A percentile compares a stretch with the other conserved stretches of the same genome.
These are phyloP conservation scores for Scopus umbretta DNA, from an alignment of 2,113 vertebrate species.

Conservation along the genomic window DNA sequence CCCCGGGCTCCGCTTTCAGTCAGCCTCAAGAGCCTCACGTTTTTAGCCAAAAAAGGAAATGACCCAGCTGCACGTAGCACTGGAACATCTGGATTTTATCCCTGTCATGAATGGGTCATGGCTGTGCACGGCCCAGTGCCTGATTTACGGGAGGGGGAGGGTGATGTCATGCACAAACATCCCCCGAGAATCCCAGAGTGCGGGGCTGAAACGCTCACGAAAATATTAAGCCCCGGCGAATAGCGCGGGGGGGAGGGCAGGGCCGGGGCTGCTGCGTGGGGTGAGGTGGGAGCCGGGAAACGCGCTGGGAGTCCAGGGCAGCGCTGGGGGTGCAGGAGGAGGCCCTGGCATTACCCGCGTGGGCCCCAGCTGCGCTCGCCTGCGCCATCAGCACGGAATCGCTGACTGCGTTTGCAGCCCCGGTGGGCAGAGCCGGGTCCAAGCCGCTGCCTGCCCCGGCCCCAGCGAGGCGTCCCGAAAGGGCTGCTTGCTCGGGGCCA, in stretches of 20 bases:
- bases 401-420: background rate
- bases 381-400: background rate
- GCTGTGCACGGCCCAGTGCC: slow-evolving; percentile 60
- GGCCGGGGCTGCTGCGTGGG: rapidly evolving
- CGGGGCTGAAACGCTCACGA: background rate
- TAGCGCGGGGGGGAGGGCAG: background rate
- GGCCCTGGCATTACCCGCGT: background rate
- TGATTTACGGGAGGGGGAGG: slow-evolving; percentile 54
- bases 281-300: background rate
- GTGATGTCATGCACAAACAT: slow-evolving; percentile 53
- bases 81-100: slow-evolving; percentile 95
- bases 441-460: background rate
- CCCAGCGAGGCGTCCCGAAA: background rate
- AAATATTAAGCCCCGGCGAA: background rate
- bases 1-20: slow-evolving; percentile 64
- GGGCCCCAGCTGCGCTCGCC: background rate
- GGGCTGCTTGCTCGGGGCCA: background rate
- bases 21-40: slow-evolving; percentile 75
- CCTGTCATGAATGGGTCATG: slow-evolving; percentile 86
- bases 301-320: background rate
- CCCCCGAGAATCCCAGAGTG: background rate
- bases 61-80: slow-evolving; percentile 79
- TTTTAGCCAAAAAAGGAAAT: slow-evolving; percentile 99
- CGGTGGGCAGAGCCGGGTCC: rapidly evolving
- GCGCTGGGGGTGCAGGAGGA: background rate